Evolutionary conservation across 2,797 vertebrate genomes (phyloP), one percentile per base, ranked within the genome.

Genomic region (Echiichthys vipera): DNA sequence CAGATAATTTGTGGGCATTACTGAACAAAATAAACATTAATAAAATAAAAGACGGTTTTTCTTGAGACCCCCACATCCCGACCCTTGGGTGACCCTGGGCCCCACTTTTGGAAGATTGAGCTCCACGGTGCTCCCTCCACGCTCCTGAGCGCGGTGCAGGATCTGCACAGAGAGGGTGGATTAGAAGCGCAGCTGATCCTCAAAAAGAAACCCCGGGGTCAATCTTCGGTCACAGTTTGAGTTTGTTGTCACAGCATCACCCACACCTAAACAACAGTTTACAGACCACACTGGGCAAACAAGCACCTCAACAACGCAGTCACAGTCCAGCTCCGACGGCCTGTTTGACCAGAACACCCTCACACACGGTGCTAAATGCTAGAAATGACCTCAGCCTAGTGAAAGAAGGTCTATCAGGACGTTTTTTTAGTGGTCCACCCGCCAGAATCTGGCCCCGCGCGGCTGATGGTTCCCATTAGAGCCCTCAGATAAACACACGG

Each of bases 211-310:
- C 20, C 27, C 7, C 25, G 39, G 74, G 91, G 90, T 94, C 91
- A 93, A 7, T 2, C 67, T 15, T 20, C 77, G 92, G 90, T 91
- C 91, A 93, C 50, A 59, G 64, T 70, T 71, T 20, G 43, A 76
- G 80, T 85, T 90, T 90, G 91, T 91, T 92, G 91, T 88, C 88
- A 65, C 83, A 91, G 84, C 90, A 84, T 25, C 81, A 53, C 63
- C 69, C 77, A 76, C 65, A 72, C 62, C 77, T 74, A 84, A 90
- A 89, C 85, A 87, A 49, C 62, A 82, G 83, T 89, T 90, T 86
- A 87, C 84, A 84, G 65, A 83, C 61, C 75, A 78, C 62, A 78
- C 46, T 69, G 71, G 46, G 53, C 73, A 90, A 90, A 91, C 82
- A 88, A 70, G 64, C 66, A 40, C n/a, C 5, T 64, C 54, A 36